A percentile compares a stretch with the other conserved stretches of the same genome.
phyloP scores from a whole-genome alignment of 2,888 invertebrate species.

The Thera britannica region DNA sequence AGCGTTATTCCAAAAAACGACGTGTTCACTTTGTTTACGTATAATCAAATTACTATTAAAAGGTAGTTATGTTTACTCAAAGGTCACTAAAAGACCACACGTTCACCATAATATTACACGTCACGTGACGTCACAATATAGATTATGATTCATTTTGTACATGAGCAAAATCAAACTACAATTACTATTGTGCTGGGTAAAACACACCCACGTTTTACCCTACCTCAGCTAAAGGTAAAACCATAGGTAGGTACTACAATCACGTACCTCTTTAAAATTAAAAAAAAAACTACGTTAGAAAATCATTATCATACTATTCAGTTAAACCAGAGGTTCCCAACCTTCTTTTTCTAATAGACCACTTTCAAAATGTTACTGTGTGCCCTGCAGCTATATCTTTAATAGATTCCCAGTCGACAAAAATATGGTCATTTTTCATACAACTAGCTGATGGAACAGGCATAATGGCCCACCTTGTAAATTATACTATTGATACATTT shows the following conservation, averaged over 20 bases:
- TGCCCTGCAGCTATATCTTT: no score
- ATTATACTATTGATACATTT: no score
- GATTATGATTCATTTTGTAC: conserved; percentile 9
- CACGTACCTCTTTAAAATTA: neutral
- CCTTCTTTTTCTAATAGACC: neutral
- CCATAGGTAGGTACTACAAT: conserved; percentile 1
- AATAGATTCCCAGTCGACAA: no score
- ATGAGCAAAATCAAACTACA: conserved; percentile 14
- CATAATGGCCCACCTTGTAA: no score
- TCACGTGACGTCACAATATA: conserved; percentile 6
- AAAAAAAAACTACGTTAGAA: neutral
- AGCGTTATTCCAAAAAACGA: neutral
- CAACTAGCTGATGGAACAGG: no score
- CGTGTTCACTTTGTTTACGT: neutral
- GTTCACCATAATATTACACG: neutral
- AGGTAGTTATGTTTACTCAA: neutral
- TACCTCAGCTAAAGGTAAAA: conserved; percentile 25
- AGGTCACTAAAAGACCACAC: conserved; percentile 5
- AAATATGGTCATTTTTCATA: no score
- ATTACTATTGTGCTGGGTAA: conserved; percentile 22
- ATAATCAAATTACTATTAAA: neutral
- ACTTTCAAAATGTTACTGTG: no score
- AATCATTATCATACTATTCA: no score
- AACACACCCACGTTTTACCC: conserved; percentile 30
- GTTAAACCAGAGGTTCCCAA: no score